These are phyloP conservation scores for Malacoraja senta DNA, from an alignment of 2,797 vertebrate genomes.

Conservation along the genomic window DNA sequence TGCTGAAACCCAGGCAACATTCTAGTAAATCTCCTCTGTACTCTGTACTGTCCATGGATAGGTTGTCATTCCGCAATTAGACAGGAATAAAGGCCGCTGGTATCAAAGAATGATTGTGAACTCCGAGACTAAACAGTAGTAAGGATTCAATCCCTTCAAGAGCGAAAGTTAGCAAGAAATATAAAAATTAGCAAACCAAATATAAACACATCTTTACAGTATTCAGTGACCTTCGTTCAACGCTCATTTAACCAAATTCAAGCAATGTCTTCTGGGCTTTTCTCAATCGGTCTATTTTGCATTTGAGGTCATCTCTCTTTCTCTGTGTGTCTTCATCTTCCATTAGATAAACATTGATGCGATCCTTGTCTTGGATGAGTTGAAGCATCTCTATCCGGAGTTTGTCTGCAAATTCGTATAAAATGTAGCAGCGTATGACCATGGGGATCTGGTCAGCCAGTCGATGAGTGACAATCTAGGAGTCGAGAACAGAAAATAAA, in stretches of 20 bases:
- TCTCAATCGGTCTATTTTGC: not conserved
- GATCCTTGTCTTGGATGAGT: constrained; percentile 59
- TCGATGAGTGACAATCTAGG: constrained; percentile 63
- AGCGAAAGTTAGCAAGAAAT: too few relatives aligned
- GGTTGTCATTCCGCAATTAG: not conserved
- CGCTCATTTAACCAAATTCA: not conserved
- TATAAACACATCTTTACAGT: not conserved
- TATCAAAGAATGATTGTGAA: not conserved
- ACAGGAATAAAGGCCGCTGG: not conserved
- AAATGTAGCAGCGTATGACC: constrained; percentile 66
- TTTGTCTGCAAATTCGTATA: constrained; percentile 54
- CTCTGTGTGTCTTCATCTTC: constrained; percentile 57
- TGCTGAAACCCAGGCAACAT: too few relatives aligned
- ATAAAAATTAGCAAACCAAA: not conserved
- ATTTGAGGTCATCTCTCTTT: not conserved
- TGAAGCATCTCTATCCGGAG: constrained; percentile 67
- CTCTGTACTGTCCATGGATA: not conserved
- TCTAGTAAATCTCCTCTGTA: too few relatives aligned
- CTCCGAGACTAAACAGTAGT: not conserved
- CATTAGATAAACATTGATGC: constrained; percentile 60
- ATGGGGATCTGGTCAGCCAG: constrained; percentile 73
- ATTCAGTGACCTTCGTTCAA: not conserved
- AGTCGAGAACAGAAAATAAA: not conserved
- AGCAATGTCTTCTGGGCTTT: not conserved
- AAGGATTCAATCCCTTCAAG: not conserved